These are phyloP conservation scores for Mormyrus hasselquistii DNA, from an alignment of 2,797 vertebrate genomes.

Conservation along the genomic window DNA sequence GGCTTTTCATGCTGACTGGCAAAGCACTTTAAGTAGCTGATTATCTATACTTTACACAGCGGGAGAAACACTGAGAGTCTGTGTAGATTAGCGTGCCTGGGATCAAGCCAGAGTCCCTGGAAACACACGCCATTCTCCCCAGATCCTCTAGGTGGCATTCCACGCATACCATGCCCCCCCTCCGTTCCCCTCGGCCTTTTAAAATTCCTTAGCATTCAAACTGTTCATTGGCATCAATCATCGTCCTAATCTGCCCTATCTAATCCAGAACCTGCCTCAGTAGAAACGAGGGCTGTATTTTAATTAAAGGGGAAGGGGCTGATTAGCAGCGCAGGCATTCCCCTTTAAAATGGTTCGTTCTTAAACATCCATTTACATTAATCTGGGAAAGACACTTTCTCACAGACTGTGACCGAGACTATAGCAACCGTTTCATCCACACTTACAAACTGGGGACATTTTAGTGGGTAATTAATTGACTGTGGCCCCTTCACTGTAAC, in stretches of 20 bases:
- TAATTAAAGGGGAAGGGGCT: conserved; percentile 28
- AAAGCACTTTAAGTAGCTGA: not conserved
- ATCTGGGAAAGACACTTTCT: not conserved
- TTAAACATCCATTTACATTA: conserved; percentile 9
- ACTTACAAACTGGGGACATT: not conserved
- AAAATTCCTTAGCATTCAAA: conserved; percentile 32
- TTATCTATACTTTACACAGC: not conserved
- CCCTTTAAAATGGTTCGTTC: not conserved
- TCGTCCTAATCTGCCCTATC: conserved; percentile 25
- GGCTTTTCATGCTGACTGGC: not conserved
- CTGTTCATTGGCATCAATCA: conserved; percentile 31
- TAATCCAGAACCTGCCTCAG: conserved; percentile 13
- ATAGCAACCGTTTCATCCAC: not conserved
- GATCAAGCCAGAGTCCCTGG: not conserved
- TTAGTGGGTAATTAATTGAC: not conserved
- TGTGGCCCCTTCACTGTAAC: not conserved
- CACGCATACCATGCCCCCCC: not conserved
- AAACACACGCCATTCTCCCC: not conserved
- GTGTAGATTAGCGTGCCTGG: not conserved
- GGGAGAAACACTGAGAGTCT: not conserved
- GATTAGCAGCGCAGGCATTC: not conserved
- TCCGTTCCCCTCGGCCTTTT: not conserved
- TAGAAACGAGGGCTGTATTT: conserved; percentile 20
- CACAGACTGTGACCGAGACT: not conserved
- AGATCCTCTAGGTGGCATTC: conserved; percentile 3